Base-by-base conservation (phyloP, 2,888 invertebrate genomes). In the Ophion ventricosus region DNA sequence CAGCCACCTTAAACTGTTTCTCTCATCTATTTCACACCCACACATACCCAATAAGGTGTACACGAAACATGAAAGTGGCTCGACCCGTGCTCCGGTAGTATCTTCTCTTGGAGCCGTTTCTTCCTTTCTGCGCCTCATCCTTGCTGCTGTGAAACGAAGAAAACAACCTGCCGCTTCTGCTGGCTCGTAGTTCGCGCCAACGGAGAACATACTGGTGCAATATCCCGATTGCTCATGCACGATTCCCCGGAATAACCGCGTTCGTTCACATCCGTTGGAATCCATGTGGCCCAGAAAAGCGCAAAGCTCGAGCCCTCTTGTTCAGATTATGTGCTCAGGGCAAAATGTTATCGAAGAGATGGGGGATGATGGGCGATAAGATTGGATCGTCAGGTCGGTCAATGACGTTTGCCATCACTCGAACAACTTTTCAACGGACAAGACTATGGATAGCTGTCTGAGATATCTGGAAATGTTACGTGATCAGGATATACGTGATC, bases 181-280 rank as follows among this genome's bases (percentile, higher is more conserved):
- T 59, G 7, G 43, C 40, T 29, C 63, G 72, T 76, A 54, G 61
- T 66, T 75, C 59, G 66, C 29, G 29, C 59, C 23, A 67, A 57
- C 54, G 17, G 43, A 72, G 54, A 76, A 59, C 66, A 64, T 76
- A 56, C 72, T 83, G 76, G 73, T 61, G 83, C 87, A 87, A 88
- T 87, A 86, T 87, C 84, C 87, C 88, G 89, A 91, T 90, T 87
- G 87, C 89, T 90, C 81, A 88, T 88, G 90, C 92, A 91, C 92
- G 91, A 90, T 92, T 92, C 91, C 88, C 87, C 88, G 91, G 89
- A 92, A 89, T 88, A 89, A 35, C 88, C 87, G 77, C 74, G 43
- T 69, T 72, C 40, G 25, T 20, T 73, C n/a, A 40, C 49, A 26
- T 43, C 64, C n/a, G 26, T 49, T 8, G 29, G 11, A 20, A 40